Evolutionary conservation across 2,113 vertebrate species (phyloP).

Genomic region (Odobenus rosmarus): DNA sequence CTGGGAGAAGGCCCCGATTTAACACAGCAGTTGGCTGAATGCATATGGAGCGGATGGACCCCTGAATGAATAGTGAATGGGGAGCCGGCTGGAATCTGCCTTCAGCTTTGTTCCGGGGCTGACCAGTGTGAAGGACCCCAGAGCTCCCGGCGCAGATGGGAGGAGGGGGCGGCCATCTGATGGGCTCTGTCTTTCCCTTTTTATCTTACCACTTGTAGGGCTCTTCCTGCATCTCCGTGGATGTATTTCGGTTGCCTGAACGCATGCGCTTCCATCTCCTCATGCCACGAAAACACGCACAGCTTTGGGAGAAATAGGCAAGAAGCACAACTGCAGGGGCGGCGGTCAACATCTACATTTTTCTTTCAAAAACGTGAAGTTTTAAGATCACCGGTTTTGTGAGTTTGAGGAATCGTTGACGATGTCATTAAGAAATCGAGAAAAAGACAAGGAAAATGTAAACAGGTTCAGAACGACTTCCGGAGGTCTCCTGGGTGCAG

Average conservation of each 20-base stretch:
- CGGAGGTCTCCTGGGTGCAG: slow-evolving; percentile 67
- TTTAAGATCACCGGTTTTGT: slow-evolving; percentile 59
- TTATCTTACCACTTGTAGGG: slow-evolving; percentile 17
- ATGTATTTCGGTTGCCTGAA: slow-evolving; percentile 41
- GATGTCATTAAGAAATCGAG: slow-evolving; percentile 71
- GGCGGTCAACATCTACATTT: slow-evolving; percentile 68
- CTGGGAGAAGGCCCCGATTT: slow-evolving; percentile 90
- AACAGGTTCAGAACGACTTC: slow-evolving; percentile 59
- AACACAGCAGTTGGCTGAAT: slow-evolving; percentile 94
- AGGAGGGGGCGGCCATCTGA: slow-evolving; percentile 88
- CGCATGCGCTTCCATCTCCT: slow-evolving; percentile 64
- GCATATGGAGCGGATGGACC: slow-evolving; percentile 93
- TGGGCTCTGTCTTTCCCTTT: slow-evolving; percentile 74
- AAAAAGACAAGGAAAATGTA: slow-evolving; percentile 68
- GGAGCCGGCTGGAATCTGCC: slow-evolving; percentile 96
- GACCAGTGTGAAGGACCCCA: slow-evolving; percentile 93
- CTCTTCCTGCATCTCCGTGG: slow-evolving; percentile 47
- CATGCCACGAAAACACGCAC: neutral
- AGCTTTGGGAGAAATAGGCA: slow-evolving; percentile 56
- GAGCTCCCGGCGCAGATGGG: slow-evolving; percentile 93
- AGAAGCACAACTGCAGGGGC: slow-evolving; percentile 40
- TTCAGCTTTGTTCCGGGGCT: slow-evolving; percentile 95
- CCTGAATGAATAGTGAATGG: slow-evolving; percentile 98
- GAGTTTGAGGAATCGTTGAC: slow-evolving; percentile 63
- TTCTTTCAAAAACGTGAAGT: slow-evolving; percentile 19